These are phyloP conservation scores for Myoxocephalus aenaeus DNA, from an alignment of 2,797 vertebrate genomes.

Conservation along the genomic window DNA sequence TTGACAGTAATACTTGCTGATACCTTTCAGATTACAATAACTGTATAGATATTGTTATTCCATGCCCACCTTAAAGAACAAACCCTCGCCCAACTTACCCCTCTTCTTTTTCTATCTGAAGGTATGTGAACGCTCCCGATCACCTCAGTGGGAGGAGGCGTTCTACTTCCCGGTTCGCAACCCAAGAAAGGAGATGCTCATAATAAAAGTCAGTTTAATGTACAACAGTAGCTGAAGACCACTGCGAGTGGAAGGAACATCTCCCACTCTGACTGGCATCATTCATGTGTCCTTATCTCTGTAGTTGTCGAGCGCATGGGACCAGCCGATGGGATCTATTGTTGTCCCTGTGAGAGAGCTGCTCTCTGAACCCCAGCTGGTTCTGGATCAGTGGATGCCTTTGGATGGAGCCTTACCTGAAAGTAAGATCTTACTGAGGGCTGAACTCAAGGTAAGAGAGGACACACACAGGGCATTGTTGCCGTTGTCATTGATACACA, in stretches of 20 bases:
- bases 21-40: neutral
- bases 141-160: slow-evolving; percentile 89
- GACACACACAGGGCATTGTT: neutral
- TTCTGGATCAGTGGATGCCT: slow-evolving; percentile 88
- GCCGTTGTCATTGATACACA: neutral
- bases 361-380: slow-evolving; percentile 83
- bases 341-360: slow-evolving; percentile 87
- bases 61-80: neutral
- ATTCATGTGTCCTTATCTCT: neutral
- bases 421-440: slow-evolving; percentile 89
- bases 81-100: rapidly evolving
- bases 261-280: neutral
- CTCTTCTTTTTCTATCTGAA: slow-evolving; percentile 53
- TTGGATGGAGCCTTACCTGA: slow-evolving; percentile 81
- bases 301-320: slow-evolving; percentile 84
- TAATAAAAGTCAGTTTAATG: slow-evolving; percentile 85
- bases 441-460: slow-evolving; percentile 87
- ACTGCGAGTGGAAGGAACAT: neutral
- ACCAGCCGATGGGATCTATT: slow-evolving; percentile 85
- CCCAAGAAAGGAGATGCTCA: slow-evolving; percentile 86
- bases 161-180: slow-evolving; percentile 87
- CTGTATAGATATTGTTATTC: neutral
- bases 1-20: neutral
- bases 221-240: neutral
- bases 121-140: slow-evolving; percentile 84